These are phyloP conservation scores for Prunella himalayana DNA, from an alignment of 2,113 vertebrate genomes.

Conservation along the genomic window DNA sequence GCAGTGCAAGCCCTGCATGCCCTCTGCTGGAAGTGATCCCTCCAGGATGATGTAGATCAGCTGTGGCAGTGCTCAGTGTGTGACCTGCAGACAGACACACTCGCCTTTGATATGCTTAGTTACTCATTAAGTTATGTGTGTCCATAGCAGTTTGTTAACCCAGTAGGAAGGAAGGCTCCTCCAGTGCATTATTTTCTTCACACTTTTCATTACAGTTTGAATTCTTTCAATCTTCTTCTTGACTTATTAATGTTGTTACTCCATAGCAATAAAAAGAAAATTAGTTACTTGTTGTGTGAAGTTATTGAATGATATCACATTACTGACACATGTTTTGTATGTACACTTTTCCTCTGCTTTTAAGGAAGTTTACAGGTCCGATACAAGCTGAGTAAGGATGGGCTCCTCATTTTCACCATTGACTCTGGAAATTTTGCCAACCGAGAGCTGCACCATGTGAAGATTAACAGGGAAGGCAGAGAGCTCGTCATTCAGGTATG, in stretches of 20 bases:
- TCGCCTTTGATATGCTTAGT: background rate
- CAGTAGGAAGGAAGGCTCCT: background rate
- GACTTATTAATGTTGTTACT: background rate
- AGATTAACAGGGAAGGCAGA: conserved; percentile 85
- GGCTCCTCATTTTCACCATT: conserved; percentile 82
- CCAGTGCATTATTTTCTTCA: background rate
- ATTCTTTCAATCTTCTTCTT: background rate
- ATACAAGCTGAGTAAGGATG: conserved; percentile 84
- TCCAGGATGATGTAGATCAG: background rate
- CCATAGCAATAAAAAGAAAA: background rate
- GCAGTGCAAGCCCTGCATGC: conserved; percentile 28
- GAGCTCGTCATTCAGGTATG: conserved; percentile 87
- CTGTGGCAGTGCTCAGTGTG: background rate
- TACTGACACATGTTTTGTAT: background rate
- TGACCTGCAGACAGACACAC: background rate
- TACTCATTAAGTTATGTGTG: background rate
- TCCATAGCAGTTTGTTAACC: background rate
- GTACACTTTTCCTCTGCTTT: conserved; percentile 42
- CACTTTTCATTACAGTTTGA: background rate
- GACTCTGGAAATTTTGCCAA: conserved; percentile 83
- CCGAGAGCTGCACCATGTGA: conserved; percentile 81
- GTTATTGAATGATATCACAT: background rate
- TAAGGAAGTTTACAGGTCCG: conserved; percentile 94
- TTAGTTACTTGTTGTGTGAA: background rate
- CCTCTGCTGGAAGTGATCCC: conserved; percentile 52